phyloP scores from a whole-genome alignment of 2,797 vertebrate species.

The Loriculus beryllinus region DNA sequence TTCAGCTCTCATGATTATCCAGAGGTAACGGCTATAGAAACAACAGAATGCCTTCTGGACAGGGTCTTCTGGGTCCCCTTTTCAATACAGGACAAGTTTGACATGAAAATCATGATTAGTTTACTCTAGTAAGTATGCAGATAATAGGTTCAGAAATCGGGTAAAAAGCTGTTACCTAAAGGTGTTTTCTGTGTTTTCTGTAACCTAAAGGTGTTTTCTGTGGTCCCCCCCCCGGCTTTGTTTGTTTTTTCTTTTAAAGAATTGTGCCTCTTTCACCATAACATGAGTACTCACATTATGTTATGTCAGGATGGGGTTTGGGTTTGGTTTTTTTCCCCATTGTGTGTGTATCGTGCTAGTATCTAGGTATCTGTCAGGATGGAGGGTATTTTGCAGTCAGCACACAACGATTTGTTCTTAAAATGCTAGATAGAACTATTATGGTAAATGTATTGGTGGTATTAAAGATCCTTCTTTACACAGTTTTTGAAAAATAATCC shows the following conservation, averaged over 20 bases:
- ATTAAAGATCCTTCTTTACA: neutral
- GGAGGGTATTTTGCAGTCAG: neutral
- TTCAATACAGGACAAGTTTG: neutral
- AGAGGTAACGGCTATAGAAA: neutral
- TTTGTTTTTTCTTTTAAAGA: neutral
- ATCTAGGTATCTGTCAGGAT: neutral
- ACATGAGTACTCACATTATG: neutral
- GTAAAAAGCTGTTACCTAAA: neutral
- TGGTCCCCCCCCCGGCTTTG: neutral
- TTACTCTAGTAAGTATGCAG: neutral
- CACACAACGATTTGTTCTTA: neutral
- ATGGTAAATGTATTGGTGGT: fast-evolving
- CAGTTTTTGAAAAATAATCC: neutral
- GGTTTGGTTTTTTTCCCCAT: neutral
- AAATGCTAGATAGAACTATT: neutral
- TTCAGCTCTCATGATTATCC: neutral
- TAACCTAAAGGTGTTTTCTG: neutral
- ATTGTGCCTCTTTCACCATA: neutral
- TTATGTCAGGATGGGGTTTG: neutral
- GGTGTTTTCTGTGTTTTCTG: neutral
- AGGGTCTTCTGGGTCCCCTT: fast-evolving
- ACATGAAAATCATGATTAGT: neutral
- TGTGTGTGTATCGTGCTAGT: neutral
- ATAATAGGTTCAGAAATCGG: neutral
- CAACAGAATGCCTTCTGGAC: neutral